Percentiles rank a stretch among this genome's conserved stretches.
Conservation (phyloP, 2,888 invertebrate species). For the Drosophila aldrichi region DNA sequence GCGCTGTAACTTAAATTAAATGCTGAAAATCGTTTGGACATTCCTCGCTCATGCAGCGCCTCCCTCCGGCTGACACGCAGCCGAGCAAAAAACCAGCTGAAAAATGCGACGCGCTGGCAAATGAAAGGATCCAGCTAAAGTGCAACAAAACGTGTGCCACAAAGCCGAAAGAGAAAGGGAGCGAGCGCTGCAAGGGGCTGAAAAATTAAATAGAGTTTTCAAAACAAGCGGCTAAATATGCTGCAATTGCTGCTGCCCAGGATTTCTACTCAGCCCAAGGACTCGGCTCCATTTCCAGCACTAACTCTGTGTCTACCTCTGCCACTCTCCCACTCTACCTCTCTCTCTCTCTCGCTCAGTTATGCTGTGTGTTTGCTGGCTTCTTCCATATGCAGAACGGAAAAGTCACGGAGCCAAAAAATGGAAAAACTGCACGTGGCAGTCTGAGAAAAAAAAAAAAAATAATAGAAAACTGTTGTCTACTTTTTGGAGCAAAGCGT, state of each 20-base stretch:
- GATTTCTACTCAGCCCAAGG: not conserved
- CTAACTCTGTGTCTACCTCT: too few species aligned
- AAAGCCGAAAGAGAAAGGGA: conserved; percentile 22
- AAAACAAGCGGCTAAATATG: conserved; percentile 75
- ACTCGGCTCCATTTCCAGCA: conserved; percentile 4
- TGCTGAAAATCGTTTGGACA: conserved; percentile 76
- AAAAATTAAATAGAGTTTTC: conserved; percentile 80
- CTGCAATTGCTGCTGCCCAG: conserved; percentile 36
- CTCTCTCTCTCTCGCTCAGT: not conserved
- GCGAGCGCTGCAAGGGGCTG: not conserved
- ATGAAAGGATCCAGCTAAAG: conserved; percentile 42
- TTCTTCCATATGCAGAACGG: conserved; percentile 54
- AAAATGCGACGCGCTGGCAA: conserved; percentile 58
- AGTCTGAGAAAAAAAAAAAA: conserved; percentile 46
- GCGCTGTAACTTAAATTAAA: conserved; percentile 81
- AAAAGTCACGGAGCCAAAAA: conserved; percentile 57
- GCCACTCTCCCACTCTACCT: not conserved
- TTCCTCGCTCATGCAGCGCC: not conserved
- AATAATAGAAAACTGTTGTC: conserved; percentile 64
- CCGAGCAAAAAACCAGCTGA: conserved; percentile 55
- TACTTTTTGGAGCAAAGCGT: conserved; percentile 72
- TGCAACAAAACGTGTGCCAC: conserved; percentile 56
- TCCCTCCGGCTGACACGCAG: conserved; percentile 25
- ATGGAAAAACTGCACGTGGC: conserved; percentile 73
- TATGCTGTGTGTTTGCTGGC: conserved; percentile 1